These are phyloP conservation scores for Phasia obesa DNA, from an alignment of 2,888 invertebrate species.

Conservation along the genomic window DNA sequence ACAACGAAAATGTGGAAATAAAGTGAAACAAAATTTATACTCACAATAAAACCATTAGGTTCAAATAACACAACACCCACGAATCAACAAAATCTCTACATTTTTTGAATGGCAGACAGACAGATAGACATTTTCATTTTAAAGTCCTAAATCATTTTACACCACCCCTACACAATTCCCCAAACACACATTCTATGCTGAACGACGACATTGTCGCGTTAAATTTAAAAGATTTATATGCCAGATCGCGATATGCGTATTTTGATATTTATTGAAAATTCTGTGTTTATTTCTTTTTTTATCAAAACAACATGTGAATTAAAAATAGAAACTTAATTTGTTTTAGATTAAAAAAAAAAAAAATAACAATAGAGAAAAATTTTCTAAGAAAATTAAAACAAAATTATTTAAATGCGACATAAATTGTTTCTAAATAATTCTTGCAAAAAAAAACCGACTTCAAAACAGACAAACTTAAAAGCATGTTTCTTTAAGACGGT, in stretches of 20 bases:
- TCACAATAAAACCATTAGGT: conserved; percentile 52
- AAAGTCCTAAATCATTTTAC: conserved; percentile 24
- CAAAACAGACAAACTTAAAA: too few relatives aligned
- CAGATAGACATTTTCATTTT: not conserved
- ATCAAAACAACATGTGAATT: not conserved
- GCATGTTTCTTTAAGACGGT: too few relatives aligned
- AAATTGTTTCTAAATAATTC: too few relatives aligned
- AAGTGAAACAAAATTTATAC: conserved; percentile 34
- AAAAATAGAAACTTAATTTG: not conserved
- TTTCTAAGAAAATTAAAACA: not conserved
- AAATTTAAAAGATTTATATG: conserved; percentile 37
- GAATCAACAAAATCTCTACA: not conserved
- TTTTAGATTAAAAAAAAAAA: not conserved
- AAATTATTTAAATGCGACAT: conserved; percentile 21
- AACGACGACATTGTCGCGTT: not conserved
- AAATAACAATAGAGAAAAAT: too few relatives aligned
- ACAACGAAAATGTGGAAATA: not conserved
- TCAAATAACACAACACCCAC: conserved; percentile 55
- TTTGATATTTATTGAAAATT: not conserved
- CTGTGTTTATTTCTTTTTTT: not conserved
- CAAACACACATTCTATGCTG: not conserved
- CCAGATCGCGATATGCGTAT: not conserved
- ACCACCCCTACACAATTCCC: conserved; percentile 20
- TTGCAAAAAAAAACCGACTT: too few relatives aligned
- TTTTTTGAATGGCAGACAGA: conserved; percentile 8